Base-by-base conservation (phyloP, 2,888 invertebrate genomes). In the Caenorhabditis virilis region DNA sequence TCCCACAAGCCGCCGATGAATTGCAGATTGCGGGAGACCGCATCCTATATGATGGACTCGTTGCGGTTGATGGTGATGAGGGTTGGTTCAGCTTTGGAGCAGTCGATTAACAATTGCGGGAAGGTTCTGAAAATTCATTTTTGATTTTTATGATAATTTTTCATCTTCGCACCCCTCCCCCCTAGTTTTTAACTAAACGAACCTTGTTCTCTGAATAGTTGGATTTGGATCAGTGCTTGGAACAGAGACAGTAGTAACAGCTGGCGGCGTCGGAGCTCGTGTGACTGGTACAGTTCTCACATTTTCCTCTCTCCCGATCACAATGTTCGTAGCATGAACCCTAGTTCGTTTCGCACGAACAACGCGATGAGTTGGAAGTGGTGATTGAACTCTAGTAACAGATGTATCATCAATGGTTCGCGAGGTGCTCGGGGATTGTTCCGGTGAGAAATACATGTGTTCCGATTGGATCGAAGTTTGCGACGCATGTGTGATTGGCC, bases 31-130 rank as follows among this genome's bases (percentile, higher is more conserved):
- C 45, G 33, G 50, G 36, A 20, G 23, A 42, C 47, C 20, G 33
- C 16, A 30, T 25, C 36, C 36, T 45, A 72, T 35, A 72, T 72
- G 33, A 69, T 63, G 16, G 72, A 69, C 53, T 72, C 72, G 30
- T 56, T 50, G 36, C 53, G 53, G 42, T 50, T 62, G 33, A 62
- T 66, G 7, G 56, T 51, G 55, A 69, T 63, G 9, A 72, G 39
- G 1, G 57, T 52, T 26, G 72, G 72, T 27, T 69, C 72, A 1
- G 72, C 72, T 39, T 72, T 72, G 1, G 66, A 69, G 38, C 72
- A 72, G 42, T 72, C 72, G 38, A 72, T 72, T 46, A 72, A 53
- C 51, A 72, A 46, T 46, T 66, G 66, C 0, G 66, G 47, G 0
- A 49, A 25, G 13, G 46, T 42, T 2, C 63, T 57, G 57, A 27